Conservation (phyloP, 2,888 invertebrate genomes). For the Calliscelio sp. region DNA sequence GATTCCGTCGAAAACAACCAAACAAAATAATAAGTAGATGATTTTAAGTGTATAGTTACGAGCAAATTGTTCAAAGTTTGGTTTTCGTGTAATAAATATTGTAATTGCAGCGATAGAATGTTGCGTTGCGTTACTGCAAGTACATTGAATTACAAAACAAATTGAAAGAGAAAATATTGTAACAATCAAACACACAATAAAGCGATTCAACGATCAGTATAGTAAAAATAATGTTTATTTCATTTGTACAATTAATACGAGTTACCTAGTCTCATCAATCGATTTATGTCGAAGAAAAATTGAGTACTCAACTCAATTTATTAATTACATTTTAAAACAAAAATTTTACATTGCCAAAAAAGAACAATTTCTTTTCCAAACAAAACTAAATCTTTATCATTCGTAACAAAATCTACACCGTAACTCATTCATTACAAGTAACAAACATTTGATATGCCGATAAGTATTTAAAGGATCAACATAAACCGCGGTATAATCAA, state of each 20-base stretch:
- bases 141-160: slow-evolving; percentile 77
- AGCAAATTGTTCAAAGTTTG: slow-evolving; percentile 69
- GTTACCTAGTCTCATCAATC: too few relatives aligned
- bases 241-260: not conserved
- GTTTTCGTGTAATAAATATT: slow-evolving; percentile 78
- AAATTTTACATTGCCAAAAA: too few relatives aligned
- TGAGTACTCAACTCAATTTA: too few relatives aligned
- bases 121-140: slow-evolving; percentile 77
- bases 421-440: slow-evolving; percentile 41
- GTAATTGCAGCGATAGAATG: slow-evolving; percentile 77
- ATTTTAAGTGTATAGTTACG: slow-evolving; percentile 65
- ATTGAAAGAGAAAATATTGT: slow-evolving; percentile 78
- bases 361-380: too few relatives aligned
- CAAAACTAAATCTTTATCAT: slow-evolving; percentile 27
- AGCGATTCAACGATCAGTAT: slow-evolving; percentile 79
- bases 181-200: slow-evolving; percentile 84
- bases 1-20: slow-evolving; percentile 17
- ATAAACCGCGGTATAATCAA: slow-evolving; percentile 52
- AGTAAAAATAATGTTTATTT: slow-evolving; percentile 34
- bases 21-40: slow-evolving; percentile 17
- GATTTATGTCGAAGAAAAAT: too few relatives aligned
- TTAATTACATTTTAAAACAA: too few relatives aligned
- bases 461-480: slow-evolving; percentile 56
- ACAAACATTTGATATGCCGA: slow-evolving; percentile 48
- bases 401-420: slow-evolving; percentile 59